Conservation (phyloP, 2,888 invertebrate genomes). For the Peribatodes rhomboidaria region DNA sequence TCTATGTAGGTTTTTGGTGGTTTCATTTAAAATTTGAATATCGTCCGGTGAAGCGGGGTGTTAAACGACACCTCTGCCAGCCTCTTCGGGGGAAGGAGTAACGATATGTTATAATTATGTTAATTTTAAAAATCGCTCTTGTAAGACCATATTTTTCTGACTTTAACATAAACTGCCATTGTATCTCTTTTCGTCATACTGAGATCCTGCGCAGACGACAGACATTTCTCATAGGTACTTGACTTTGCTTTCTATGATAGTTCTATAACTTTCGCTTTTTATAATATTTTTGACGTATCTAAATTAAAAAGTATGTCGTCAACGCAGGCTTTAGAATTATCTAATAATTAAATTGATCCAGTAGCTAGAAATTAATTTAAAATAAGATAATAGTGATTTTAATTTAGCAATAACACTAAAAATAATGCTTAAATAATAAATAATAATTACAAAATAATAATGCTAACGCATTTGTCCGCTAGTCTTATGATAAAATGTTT, state of each 20-base stretch:
- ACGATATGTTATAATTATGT: too few species aligned
- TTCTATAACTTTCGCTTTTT: background rate
- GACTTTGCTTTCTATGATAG: background rate
- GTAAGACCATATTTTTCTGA: constrained; percentile 22
- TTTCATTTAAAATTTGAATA: too few species aligned
- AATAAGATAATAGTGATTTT: constrained; percentile 32
- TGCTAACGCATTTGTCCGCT: constrained; percentile 65
- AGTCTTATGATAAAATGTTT: constrained; percentile 69
- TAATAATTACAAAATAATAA: constrained; percentile 44
- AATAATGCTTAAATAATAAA: constrained; percentile 37
- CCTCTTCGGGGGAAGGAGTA: too few species aligned
- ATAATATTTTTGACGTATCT: background rate
- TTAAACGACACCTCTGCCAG: too few species aligned
- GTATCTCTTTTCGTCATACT: constrained; percentile 6
- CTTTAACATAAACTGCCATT: constrained; percentile 31
- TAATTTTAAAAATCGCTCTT: constrained; percentile 23
- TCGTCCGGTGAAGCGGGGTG: too few species aligned
- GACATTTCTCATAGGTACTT: background rate
- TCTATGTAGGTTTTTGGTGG: too few species aligned
- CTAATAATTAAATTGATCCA: background rate
- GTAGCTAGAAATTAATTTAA: background rate
- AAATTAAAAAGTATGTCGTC: background rate
- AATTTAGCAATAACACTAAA: constrained; percentile 26
- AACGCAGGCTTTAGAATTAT: background rate
- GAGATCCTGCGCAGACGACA: background rate